Evolutionary conservation across 1,140 invertebrate genomes (phyloP).

Genomic region (Cydia strobilella): DNA sequence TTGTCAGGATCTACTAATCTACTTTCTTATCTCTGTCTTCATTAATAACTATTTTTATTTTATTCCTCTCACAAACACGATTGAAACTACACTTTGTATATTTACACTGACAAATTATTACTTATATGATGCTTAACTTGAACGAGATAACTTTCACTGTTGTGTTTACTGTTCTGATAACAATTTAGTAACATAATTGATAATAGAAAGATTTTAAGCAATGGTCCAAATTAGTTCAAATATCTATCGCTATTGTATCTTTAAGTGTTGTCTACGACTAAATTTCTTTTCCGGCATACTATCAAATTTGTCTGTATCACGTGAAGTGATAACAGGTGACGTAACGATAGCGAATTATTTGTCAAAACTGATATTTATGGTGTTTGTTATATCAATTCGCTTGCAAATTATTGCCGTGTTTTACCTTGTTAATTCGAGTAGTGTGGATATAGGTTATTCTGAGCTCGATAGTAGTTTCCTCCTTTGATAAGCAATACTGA

Average conservation of each 20-base stretch:
- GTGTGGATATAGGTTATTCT: not conserved
- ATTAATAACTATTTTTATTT: not conserved
- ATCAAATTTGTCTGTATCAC: conserved; percentile 38
- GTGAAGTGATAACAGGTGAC: conserved; percentile 38
- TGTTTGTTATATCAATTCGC: conserved; percentile 3
- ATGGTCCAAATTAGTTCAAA: not conserved
- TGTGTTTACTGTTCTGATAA: not conserved
- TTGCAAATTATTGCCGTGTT: conserved; percentile 6
- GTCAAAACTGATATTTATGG: conserved; percentile 12
- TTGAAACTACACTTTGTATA: not conserved
- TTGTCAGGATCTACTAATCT: conserved; percentile 4
- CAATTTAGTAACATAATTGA: not conserved
- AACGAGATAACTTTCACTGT: not conserved
- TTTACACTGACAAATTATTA: not conserved
- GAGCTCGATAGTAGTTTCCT: not conserved
- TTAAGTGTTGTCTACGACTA: conserved; percentile 5
- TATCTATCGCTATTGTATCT: not conserved
- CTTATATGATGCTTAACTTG: not conserved
- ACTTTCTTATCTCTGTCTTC: not conserved
- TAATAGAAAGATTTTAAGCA: not conserved
- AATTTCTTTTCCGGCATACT: conserved; percentile 36
- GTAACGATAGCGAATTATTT: conserved; percentile 34
- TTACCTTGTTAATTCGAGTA: not conserved
- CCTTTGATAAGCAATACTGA: not conserved
- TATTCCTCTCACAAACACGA: not conserved